phyloP scores from a whole-genome alignment of 1,140 invertebrate genomes.

The Trissolcus basalis region DNA sequence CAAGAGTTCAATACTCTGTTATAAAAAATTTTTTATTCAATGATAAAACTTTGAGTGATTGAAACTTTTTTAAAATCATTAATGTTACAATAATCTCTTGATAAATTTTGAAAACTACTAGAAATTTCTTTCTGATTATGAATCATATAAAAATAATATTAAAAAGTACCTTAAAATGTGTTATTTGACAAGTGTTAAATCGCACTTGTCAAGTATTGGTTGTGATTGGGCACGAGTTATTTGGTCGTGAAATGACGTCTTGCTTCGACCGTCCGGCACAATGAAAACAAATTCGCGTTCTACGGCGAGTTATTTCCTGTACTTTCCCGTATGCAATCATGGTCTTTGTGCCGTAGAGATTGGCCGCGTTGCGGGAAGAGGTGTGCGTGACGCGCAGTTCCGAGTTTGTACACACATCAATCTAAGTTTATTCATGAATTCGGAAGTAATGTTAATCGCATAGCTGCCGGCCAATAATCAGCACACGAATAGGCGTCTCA shows the following conservation, averaged over 20 bases:
- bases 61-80: no score
- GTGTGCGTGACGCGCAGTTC: constrained; percentile 69
- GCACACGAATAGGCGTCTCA: constrained; percentile 63
- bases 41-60: no score
- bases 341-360: constrained; percentile 50
- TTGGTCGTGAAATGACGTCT: constrained; percentile 49
- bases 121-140: no score
- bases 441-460: constrained; percentile 71
- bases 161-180: constrained; percentile 8
- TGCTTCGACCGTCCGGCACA: constrained; percentile 42
- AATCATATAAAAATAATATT: no score
- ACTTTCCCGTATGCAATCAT: constrained; percentile 58
- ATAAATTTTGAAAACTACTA: no score
- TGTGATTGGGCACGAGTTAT: constrained; percentile 43
- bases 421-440: constrained; percentile 67
- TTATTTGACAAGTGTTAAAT: constrained; percentile 33
- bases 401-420: constrained; percentile 56
- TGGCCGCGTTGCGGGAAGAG: constrained; percentile 49
- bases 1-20: no score
- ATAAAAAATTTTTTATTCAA: no score
- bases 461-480: constrained; percentile 61
- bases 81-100: no score
- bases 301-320: constrained; percentile 57
- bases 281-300: constrained; percentile 54
- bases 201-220: constrained; percentile 22